These are phyloP conservation scores for Trichoplax adhaerens DNA, from an alignment of 37 sponge, comb jelly and placozoan species.

Conservation along the genomic window DNA sequence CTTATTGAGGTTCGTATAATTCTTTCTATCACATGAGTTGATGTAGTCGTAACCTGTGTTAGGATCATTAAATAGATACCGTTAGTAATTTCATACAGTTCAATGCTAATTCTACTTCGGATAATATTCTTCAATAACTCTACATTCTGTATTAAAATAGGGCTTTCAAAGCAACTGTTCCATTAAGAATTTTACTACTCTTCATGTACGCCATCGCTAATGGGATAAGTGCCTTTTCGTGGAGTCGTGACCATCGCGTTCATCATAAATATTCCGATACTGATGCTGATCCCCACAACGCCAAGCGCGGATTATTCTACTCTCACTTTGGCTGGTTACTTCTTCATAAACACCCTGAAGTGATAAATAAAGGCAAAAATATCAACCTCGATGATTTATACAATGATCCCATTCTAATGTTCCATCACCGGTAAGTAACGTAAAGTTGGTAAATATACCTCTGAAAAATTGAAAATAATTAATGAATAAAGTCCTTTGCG, in stretches of 20 bases:
- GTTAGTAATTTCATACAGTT: too few relatives aligned
- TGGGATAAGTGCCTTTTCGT: slow-evolving; percentile 67
- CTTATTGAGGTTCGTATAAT: too few relatives aligned
- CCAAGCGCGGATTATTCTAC: slow-evolving; percentile 91
- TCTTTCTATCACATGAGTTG: too few relatives aligned
- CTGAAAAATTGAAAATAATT: background rate
- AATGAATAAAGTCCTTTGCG: too few relatives aligned
- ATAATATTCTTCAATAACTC: too few relatives aligned
- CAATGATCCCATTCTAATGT: slow-evolving; percentile 61
- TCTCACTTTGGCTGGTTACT: slow-evolving; percentile 96
- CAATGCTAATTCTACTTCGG: too few relatives aligned
- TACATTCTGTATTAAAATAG: too few relatives aligned
- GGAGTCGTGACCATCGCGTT: slow-evolving; percentile 84
- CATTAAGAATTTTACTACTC: slow-evolving; percentile 54
- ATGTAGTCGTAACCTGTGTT: too few relatives aligned
- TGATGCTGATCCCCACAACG: slow-evolving; percentile 92
- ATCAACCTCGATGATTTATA: slow-evolving; percentile 69
- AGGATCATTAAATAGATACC: too few relatives aligned
- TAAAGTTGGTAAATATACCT: background rate
- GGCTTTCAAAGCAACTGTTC: slow-evolving; percentile 42
- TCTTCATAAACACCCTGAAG: slow-evolving; percentile 84
- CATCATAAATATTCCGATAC: slow-evolving; percentile 98
- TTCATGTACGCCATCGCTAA: slow-evolving; percentile 60
- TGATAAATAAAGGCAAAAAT: slow-evolving; percentile 56
- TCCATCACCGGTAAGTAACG: slow-evolving; percentile 36